Base-by-base conservation (phyloP, 2,888 invertebrate genomes). In the Torymus texanus region DNA sequence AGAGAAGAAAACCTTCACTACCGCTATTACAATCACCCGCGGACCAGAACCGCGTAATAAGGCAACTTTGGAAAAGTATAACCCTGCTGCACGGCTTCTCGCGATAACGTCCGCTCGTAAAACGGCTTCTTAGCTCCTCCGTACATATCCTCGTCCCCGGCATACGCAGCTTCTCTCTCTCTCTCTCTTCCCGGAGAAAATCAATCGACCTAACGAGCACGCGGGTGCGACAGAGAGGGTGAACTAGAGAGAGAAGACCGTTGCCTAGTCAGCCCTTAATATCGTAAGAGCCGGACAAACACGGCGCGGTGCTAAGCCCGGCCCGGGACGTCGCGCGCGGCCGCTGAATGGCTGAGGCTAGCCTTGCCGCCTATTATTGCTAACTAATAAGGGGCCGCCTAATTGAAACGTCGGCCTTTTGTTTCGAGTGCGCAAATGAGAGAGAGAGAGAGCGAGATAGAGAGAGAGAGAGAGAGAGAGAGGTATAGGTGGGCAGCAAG, bases 251-350 rank as follows among this genome's bases (percentile, higher is more conserved):
- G 87, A 41, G 41, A 41, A 8, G 10, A 8, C 41, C 87, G 70
- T 87, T 88, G 88, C 88, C 88, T 88, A 88, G 89, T 89, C 89
- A 89, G 88, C 88, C 88, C 89, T 88, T 88, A 88, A 90, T 89
- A 89, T 88, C 88, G 86, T 89, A 88, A 89, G 88, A 89, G 90
- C 88, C 82, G 76, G 80, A 67, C 89, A 90, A 90, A 90, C 89
- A 90, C 87, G 83, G 86, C 85, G 81, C 83, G 83, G 80, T 83
- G 24, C 55, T 56, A n/a, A 16, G n/a, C 10, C 8, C 16, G 53
- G 14, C 55, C 29, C 16, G 82, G 41, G 41, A 41, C 41, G 41
- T 8, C 41, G 41, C 41, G 41, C 41, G 41, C 41, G 41, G 41
- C 5, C 1, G 41, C 41, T 41, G 41, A 41, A 41, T 41, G 41